phyloP scores from a whole-genome alignment of 2,888 invertebrate species.

The Cosmia trapezina region DNA sequence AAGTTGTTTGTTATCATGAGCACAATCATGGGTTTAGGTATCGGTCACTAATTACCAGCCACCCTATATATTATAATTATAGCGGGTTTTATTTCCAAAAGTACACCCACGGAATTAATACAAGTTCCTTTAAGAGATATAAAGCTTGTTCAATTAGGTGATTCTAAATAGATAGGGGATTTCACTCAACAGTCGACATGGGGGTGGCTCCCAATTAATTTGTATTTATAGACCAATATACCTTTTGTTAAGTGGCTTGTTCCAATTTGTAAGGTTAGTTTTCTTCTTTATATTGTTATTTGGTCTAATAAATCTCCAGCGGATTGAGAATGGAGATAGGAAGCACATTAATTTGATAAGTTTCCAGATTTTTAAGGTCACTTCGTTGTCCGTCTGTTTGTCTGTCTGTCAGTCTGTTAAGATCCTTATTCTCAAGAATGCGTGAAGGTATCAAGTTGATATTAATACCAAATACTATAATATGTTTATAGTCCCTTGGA shows the following conservation, averaged over 20 bases:
- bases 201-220: constrained; percentile 46
- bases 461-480: too few relatives aligned
- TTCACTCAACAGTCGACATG: constrained; percentile 22
- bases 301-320: background rate
- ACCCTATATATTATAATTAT: background rate
- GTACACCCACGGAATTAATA: constrained; percentile 3
- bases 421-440: too few relatives aligned
- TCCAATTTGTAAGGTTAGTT: background rate
- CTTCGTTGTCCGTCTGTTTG: too few relatives aligned
- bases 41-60: too few relatives aligned
- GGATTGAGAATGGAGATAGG: background rate
- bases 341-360: background rate
- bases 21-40: too few relatives aligned
- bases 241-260: constrained; percentile 19
- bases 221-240: constrained; percentile 43
- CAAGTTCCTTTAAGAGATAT: constrained; percentile 8
- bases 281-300: background rate
- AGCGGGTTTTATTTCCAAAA: constrained; percentile 6
- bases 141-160: constrained; percentile 32
- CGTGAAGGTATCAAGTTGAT: too few relatives aligned
- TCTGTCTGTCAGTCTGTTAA: too few relatives aligned
- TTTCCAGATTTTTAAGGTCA: background rate
- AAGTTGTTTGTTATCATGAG: too few relatives aligned
- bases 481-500: too few relatives aligned
- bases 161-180: constrained; percentile 28